A percentile compares a stretch with the other conserved stretches of the same genome.
Evolutionary conservation across 2,797 vertebrate species (phyloP).

Genomic region (Sebastiscus albofasciatus): DNA sequence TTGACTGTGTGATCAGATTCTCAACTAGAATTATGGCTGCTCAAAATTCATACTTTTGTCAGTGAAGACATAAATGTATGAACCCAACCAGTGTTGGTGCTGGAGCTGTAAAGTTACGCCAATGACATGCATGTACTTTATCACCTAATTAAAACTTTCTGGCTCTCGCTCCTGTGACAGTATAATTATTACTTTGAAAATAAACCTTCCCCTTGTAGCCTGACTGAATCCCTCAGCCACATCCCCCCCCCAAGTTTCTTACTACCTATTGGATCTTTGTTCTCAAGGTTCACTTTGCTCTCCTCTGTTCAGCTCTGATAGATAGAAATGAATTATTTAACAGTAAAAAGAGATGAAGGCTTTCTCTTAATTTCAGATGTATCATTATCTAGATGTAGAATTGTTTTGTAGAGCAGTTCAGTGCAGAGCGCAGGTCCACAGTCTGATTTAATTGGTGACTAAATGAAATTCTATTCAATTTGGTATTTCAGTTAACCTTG

Average conservation of each 20-base stretch:
- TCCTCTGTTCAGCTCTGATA: conserved; percentile 1
- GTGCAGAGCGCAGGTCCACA: background rate
- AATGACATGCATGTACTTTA: conserved; percentile 37
- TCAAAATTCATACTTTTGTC: background rate
- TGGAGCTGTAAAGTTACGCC: background rate
- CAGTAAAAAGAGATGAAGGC: background rate
- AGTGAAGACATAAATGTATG: background rate
- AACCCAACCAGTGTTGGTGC: background rate
- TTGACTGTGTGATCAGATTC: background rate
- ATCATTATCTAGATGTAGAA: background rate
- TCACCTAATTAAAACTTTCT: conserved; percentile 63
- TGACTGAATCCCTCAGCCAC: conserved; percentile 24
- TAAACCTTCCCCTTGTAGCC: conserved; percentile 39
- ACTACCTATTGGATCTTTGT: conserved; percentile 4
- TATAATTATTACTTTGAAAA: conserved; percentile 70
- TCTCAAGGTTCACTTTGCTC: background rate
- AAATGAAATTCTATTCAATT: background rate
- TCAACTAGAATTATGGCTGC: background rate
- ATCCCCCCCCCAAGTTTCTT: background rate
- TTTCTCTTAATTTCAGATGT: conserved; percentile 18
- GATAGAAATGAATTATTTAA: conserved; percentile 11
- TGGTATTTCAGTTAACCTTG: conserved; percentile 6
- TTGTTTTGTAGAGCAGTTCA: background rate
- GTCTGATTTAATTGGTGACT: conserved; percentile 11
- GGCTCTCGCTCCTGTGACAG: conserved; percentile 45